These are phyloP conservation scores for Macrostomum lignano DNA, from an alignment of 1,140 invertebrate species.

Conservation along the genomic window DNA sequence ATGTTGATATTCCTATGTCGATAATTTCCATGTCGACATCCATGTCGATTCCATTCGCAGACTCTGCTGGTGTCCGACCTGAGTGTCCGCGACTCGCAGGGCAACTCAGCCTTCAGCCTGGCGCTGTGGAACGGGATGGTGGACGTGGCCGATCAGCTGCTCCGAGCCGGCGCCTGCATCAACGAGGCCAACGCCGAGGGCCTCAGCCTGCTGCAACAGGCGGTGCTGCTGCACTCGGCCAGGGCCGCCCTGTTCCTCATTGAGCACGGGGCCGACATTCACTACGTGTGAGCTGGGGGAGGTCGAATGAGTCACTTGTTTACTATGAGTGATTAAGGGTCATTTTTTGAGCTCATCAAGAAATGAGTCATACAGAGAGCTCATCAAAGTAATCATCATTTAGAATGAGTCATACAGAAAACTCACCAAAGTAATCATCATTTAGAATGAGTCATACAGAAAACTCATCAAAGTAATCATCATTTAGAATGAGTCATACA, in stretches of 20 bases:
- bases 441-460: no score
- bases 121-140: slow-evolving; percentile 36
- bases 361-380: no score
- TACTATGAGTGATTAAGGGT: no score
- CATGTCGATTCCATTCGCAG: slow-evolving; percentile 2
- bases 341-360: no score
- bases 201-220: slow-evolving; percentile 51
- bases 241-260: slow-evolving; percentile 51
- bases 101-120: slow-evolving; percentile 49
- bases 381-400: no score
- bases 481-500: no score
- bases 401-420: no score
- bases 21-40: no score
- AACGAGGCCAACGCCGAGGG: slow-evolving; percentile 42
- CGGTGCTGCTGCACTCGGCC: slow-evolving; percentile 49
- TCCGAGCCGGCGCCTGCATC: slow-evolving; percentile 29
- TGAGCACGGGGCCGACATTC: slow-evolving; percentile 59
- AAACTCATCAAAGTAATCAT: no score
- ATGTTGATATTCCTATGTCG: no score
- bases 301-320: no score
- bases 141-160: slow-evolving; percentile 39
- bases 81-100: slow-evolving; percentile 48
- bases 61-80: slow-evolving; percentile 34
- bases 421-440: no score
- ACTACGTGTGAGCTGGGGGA: slow-evolving; percentile 36